Conservation (phyloP, 2,797 vertebrate species). For the Ctenopoma kingsleyae region DNA sequence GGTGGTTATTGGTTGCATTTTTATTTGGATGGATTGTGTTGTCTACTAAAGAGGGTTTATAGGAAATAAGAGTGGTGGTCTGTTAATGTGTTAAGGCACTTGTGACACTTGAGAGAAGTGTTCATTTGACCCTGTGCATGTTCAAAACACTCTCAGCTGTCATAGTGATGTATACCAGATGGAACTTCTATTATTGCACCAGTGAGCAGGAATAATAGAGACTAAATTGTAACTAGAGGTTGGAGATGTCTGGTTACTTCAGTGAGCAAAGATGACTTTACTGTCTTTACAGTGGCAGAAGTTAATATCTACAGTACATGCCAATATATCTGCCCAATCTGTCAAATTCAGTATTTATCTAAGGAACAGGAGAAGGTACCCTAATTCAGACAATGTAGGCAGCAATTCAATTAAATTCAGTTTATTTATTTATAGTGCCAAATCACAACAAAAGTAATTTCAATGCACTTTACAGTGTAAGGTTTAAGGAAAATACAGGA, state of each 20-base stretch:
- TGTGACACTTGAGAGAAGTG: slow-evolving; percentile 53
- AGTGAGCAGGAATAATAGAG: slow-evolving; percentile 12
- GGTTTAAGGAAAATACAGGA: too few species aligned
- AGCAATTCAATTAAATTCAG: neutral
- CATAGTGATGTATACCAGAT: slow-evolving; percentile 52
- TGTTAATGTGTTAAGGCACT: slow-evolving; percentile 33
- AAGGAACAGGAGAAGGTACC: neutral
- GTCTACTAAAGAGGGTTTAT: slow-evolving; percentile 1
- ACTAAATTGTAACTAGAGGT: slow-evolving; percentile 6
- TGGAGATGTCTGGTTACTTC: slow-evolving; percentile 10
- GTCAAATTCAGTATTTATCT: neutral
- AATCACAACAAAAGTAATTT: too few species aligned
- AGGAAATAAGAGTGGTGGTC: slow-evolving; percentile 24
- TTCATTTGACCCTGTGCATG: slow-evolving; percentile 51
- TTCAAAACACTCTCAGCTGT: slow-evolving; percentile 45
- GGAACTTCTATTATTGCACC: slow-evolving; percentile 10
- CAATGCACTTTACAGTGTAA: too few species aligned
- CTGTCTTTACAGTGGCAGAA: neutral
- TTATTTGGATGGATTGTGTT: neutral
- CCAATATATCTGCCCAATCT: slow-evolving; percentile 3
- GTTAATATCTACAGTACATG: neutral
- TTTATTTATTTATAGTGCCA: too few species aligned
- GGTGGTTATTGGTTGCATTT: neutral
- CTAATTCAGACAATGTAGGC: neutral
- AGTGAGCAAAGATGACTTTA: neutral